phyloP scores from a whole-genome alignment of 2,113 vertebrate species.

The Antechinus flavipes region DNA sequence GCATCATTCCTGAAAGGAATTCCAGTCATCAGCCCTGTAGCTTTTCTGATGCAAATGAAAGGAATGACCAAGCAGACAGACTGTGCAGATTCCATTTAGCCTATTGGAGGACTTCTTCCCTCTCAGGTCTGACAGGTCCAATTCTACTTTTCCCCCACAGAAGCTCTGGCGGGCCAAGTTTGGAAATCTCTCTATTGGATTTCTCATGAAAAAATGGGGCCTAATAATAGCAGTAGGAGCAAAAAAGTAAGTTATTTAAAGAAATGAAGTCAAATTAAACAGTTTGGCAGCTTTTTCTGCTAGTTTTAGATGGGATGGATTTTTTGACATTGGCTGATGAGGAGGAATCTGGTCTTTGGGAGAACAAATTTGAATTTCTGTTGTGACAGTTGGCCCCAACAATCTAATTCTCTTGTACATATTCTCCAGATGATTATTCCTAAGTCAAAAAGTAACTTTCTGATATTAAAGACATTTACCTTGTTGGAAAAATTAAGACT shows the following conservation, averaged over 20 bases:
- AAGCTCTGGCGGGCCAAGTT: neutral
- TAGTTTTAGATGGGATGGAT: neutral
- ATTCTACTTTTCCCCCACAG: too few species aligned
- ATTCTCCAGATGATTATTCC: too few species aligned
- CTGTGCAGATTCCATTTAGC: slow-evolving; percentile 29
- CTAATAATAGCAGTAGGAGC: neutral
- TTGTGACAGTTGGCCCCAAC: too few species aligned
- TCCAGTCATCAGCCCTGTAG: slow-evolving; percentile 31
- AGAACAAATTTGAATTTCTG: too few species aligned
- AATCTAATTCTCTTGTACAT: too few species aligned
- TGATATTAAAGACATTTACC: too few species aligned
- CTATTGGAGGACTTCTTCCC: slow-evolving; percentile 32
- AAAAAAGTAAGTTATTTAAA: neutral
- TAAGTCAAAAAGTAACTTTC: too few species aligned
- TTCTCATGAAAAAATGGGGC: neutral
- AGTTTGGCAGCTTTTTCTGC: neutral
- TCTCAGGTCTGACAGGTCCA: too few species aligned
- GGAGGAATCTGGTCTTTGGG: too few species aligned
- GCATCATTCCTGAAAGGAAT: slow-evolving; percentile 23
- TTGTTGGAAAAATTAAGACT: too few species aligned
- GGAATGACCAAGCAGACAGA: slow-evolving; percentile 13
- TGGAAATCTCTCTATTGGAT: slow-evolving; percentile 34
- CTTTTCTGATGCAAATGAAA: slow-evolving; percentile 42
- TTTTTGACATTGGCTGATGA: too few species aligned
- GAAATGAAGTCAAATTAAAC: neutral